Evolutionary conservation across 2,888 invertebrate species (phyloP).

Genomic region (Morpho achilles): DNA sequence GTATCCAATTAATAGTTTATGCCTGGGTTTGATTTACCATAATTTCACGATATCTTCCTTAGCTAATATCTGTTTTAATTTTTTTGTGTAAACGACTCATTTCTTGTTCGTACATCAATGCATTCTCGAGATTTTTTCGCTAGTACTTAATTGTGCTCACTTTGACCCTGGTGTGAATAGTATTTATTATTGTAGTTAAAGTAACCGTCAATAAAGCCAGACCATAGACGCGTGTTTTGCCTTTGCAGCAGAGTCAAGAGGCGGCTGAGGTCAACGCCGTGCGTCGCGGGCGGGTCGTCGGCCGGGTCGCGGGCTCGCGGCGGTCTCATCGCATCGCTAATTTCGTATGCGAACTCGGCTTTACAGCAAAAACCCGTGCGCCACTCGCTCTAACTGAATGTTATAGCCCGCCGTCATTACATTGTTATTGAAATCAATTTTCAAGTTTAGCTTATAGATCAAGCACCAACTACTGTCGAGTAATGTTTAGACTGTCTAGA

Average conservation of each 20-base stretch:
- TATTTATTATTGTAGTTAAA: no score
- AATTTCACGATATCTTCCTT: no score
- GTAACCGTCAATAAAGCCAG: not conserved
- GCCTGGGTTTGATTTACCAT: no score
- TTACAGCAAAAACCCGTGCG: constrained; percentile 51
- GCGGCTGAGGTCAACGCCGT: constrained; percentile 57
- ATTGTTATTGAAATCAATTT: constrained; percentile 34
- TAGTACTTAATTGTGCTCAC: no score
- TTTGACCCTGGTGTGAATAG: no score
- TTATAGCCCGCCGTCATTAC: constrained; percentile 42
- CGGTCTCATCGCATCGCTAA: constrained; percentile 54
- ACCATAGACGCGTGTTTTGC: constrained; percentile 1
- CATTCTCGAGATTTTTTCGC: no score
- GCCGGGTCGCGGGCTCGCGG: constrained; percentile 27
- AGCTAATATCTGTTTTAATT: no score
- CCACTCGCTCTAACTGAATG: constrained; percentile 44
- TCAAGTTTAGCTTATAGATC: constrained; percentile 26
- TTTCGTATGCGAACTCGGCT: constrained; percentile 47
- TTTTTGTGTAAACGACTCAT: no score
- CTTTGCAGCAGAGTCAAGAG: constrained; percentile 15
- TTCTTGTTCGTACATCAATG: no score
- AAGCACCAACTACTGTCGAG: not conserved
- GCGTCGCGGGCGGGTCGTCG: constrained; percentile 49
- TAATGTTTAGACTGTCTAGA: no score
- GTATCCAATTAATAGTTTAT: no score